Conservation (phyloP, 2,113 vertebrate genomes). For the Leptocoma aspasia region DNA sequence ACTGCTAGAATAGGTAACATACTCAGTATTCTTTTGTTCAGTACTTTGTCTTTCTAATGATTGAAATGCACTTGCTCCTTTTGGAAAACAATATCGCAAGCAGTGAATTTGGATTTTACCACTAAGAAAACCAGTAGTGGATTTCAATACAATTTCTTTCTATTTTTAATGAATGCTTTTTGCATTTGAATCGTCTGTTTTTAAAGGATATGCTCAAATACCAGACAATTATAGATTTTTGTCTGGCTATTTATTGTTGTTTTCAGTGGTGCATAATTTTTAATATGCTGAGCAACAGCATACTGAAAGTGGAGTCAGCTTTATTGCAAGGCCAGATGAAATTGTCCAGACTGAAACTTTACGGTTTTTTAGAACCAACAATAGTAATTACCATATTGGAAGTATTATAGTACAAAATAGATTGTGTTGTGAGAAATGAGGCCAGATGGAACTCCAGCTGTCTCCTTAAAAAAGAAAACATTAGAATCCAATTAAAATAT, state of each 20-base stretch:
- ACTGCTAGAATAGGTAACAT: background rate
- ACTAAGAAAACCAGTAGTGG: background rate
- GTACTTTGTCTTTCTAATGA: background rate
- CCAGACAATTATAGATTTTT: background rate
- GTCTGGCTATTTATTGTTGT: background rate
- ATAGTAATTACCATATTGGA: slow-evolving; percentile 30
- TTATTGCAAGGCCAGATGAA: background rate
- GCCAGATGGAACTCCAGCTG: slow-evolving; percentile 67
- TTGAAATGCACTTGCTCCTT: background rate
- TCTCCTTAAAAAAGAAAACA: slow-evolving; percentile 45
- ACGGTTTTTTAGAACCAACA: background rate
- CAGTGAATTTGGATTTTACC: background rate
- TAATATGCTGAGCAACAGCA: background rate
- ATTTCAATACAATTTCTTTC: background rate
- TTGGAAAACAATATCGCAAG: background rate
- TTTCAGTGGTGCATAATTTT: background rate
- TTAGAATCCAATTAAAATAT: slow-evolving; percentile 57
- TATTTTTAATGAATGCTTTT: background rate
- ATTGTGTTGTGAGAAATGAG: slow-evolving; percentile 40
- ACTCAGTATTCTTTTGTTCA: background rate
- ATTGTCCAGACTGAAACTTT: background rate
- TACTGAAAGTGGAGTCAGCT: background rate
- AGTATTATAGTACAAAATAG: slow-evolving; percentile 35
- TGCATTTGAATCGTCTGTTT: background rate
- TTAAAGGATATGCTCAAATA: background rate